phyloP scores from a whole-genome alignment of 2,113 vertebrate genomes.

The Sialia sialis region DNA sequence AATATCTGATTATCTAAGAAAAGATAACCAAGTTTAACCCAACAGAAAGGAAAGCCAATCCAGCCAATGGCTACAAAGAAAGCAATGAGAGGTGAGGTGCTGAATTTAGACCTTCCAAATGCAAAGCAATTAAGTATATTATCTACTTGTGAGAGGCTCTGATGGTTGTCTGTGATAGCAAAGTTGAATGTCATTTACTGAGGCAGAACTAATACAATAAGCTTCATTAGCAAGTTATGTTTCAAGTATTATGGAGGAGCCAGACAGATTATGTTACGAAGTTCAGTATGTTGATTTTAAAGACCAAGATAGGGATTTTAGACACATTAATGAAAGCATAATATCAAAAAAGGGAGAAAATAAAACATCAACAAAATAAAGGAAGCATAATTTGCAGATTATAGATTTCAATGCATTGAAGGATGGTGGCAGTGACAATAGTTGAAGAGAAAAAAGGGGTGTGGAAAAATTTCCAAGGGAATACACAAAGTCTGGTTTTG shows the following conservation, averaged over 20 bases:
- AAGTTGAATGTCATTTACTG: not conserved
- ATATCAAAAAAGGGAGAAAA: not conserved
- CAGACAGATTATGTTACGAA: not conserved
- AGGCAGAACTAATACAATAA: not conserved
- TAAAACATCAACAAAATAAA: not conserved
- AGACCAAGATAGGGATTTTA: not conserved
- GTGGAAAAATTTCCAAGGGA: not conserved
- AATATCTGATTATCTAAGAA: not conserved
- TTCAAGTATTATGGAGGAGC: not conserved
- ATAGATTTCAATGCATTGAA: not conserved
- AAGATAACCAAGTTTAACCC: not conserved
- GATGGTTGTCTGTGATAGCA: not conserved
- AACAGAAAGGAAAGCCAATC: not conserved
- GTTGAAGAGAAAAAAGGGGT: not conserved
- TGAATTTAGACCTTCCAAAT: not conserved
- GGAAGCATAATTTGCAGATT: not conserved
- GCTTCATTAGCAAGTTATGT: not conserved
- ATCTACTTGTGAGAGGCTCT: not conserved
- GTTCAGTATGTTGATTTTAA: not conserved
- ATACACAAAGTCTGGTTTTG: not conserved
- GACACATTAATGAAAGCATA: not conserved
- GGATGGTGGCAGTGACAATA: not conserved
- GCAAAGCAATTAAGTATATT: not conserved
- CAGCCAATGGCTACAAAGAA: not conserved
- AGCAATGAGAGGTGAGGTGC: not conserved